A percentile compares a stretch with the other conserved stretches of the same genome.
Evolutionary conservation across 2,888 invertebrate species (phyloP).

Genomic region (Euzetes globulus): DNA sequence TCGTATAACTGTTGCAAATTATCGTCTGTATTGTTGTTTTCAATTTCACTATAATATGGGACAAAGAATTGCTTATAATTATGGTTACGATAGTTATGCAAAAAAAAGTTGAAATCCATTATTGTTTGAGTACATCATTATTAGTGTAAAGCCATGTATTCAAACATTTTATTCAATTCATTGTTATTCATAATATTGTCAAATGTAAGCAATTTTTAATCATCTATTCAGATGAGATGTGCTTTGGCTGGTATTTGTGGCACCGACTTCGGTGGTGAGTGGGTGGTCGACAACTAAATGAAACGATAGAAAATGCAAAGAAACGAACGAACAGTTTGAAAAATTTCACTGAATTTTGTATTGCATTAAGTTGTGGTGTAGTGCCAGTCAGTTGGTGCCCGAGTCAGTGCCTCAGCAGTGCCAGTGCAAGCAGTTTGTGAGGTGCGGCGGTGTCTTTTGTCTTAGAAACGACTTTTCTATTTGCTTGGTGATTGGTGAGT

Average conservation of each 20-base stretch:
- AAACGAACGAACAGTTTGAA: not conserved
- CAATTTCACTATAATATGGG: not conserved
- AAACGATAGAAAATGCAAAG: not conserved
- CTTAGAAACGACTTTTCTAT: conserved; percentile 21
- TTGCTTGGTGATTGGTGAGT: not conserved
- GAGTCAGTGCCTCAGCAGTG: not conserved
- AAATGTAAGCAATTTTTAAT: not conserved
- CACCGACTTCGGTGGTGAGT: not conserved
- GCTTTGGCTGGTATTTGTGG: not conserved
- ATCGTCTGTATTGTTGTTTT: conserved; percentile 1
- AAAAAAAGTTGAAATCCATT: not conserved
- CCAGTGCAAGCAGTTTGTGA: not conserved
- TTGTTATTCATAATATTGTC: not conserved
- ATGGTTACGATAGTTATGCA: conserved; percentile 15
- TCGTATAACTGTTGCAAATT: conserved; percentile 9
- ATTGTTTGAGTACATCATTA: conserved; percentile 26
- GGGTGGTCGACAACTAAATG: conserved; percentile 26
- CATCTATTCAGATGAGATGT: not conserved
- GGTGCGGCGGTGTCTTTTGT: conserved; percentile 28
- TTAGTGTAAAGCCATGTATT: conserved; percentile 18
- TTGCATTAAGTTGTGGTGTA: not conserved
- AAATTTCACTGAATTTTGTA: conserved; percentile 9
- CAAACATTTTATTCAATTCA: not conserved
- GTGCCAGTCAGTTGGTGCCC: not conserved
- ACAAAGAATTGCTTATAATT: conserved; percentile 4